phyloP scores from a whole-genome alignment of 2,888 invertebrate genomes.

The Idaea biselata region DNA sequence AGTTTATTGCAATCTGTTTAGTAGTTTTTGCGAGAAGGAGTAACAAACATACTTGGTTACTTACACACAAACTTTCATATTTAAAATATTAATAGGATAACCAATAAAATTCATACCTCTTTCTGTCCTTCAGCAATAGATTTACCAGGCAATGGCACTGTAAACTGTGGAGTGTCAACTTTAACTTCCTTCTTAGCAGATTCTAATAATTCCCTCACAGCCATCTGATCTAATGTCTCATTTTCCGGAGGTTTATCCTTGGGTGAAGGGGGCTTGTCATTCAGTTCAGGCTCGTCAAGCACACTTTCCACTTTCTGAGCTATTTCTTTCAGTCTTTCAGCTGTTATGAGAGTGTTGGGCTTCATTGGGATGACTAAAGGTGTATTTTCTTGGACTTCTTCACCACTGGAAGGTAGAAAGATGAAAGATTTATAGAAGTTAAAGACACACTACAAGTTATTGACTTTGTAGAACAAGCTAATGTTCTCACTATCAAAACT shows the following conservation, averaged over 20 bases:
- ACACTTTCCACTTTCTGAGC: constrained; percentile 73
- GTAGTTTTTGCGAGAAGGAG: no score
- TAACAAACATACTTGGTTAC: no score
- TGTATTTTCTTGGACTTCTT: constrained; percentile 70
- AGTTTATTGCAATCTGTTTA: no score
- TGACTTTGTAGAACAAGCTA: no score
- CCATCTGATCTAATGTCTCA: constrained; percentile 83
- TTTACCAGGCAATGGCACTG: constrained; percentile 81
- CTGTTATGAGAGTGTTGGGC: constrained; percentile 76
- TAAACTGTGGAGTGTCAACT: constrained; percentile 56
- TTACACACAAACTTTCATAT: neutral
- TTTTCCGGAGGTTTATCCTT: constrained; percentile 42
- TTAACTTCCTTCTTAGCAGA: constrained; percentile 72
- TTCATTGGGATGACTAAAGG: constrained; percentile 85
- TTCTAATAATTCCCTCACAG: constrained; percentile 85
- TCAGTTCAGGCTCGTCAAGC: constrained; percentile 70
- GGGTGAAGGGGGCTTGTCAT: constrained; percentile 35
- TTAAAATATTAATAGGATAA: constrained; percentile 7
- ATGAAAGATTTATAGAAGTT: constrained; percentile 19
- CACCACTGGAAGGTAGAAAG: constrained; percentile 64
- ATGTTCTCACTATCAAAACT: no score
- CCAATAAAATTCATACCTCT: constrained; percentile 63
- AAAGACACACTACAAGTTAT: no score
- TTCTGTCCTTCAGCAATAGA: constrained; percentile 81
- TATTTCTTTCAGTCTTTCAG: constrained; percentile 70